Base-by-base conservation (phyloP, 1,140 invertebrate genomes). In the Drosophila mojavensis region DNA sequence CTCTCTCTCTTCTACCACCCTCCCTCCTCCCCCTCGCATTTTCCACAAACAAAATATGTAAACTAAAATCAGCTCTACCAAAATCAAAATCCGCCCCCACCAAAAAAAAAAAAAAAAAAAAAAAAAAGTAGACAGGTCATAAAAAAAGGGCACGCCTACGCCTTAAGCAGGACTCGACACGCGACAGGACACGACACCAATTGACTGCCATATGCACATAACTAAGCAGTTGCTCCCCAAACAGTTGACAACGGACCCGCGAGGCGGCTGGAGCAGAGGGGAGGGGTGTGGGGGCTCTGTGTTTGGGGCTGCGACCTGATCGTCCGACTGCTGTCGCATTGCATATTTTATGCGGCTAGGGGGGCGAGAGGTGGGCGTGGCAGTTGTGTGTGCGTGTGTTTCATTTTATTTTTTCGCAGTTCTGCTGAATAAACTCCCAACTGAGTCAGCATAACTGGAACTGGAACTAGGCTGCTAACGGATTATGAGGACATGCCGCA, bases 401-500 rank as follows among this genome's bases (percentile, higher is more conserved):
- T 63, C 15, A 9, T n/a, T 62, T 39, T 61, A 20, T 33, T n/a
- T 26, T 62, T 50, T 64, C 20, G 30, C 36, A 6, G 24, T 30
- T 9, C 47, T 41, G 36, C 56, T 62, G 41, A 58, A 73, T 72
- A 69, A 67, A 75, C 67, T 64, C 76, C 54, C 67, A 69, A 80
- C 80, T 80, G 84, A 88, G 79, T 88, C 83, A 89, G 83, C 83
- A 89, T 41, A 82, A 75, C 79, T 76, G 53, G 66, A 74, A 72
- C 75, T 76, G 53, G 66, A 74, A 72, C 84, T 89, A 88, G 83
- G 83, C 83, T 89, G 80, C 84, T 83, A 88, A 88, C 83, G 83
- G 83, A 88, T 88, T 88, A 88, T 81, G 83, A 88, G 83, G 84
- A 88, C 83, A 88, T 89, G 80, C 83, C 83, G 83, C 80, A 80